Evolutionary conservation across 2,113 vertebrate genomes (phyloP).

Genomic region (Laticauda laticaudata): DNA sequence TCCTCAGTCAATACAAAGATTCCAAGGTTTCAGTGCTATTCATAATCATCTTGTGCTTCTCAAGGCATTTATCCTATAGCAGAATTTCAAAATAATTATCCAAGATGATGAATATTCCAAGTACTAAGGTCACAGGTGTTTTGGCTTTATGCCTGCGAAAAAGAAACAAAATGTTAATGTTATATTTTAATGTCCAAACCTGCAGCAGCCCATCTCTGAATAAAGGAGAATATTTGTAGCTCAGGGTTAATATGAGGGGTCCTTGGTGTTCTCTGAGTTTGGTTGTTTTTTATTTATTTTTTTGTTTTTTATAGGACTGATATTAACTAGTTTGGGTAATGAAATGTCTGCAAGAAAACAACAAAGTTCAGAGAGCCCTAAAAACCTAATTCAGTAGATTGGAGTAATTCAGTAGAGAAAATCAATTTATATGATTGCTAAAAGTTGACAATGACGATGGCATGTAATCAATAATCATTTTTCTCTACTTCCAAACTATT

Average conservation of each 20-base stretch:
- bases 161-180: slow-evolving; percentile 56
- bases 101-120: slow-evolving; percentile 27
- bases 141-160: slow-evolving; percentile 64
- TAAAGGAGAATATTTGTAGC: background rate
- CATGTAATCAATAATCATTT: background rate
- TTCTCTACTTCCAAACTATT: background rate
- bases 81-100: slow-evolving; percentile 44
- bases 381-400: background rate
- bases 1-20: slow-evolving; percentile 46
- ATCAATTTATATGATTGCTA: background rate
- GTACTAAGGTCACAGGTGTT: slow-evolving; percentile 49
- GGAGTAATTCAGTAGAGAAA: background rate
- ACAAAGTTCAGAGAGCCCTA: background rate
- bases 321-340: background rate
- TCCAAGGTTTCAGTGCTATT: slow-evolving; percentile 31
- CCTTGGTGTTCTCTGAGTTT: background rate
- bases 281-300: background rate
- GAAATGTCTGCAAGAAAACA: background rate
- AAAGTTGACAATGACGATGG: background rate
- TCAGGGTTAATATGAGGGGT: background rate
- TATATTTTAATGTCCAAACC: slow-evolving; percentile 9
- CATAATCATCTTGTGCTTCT: slow-evolving; percentile 64
- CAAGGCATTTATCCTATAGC: slow-evolving; percentile 35
- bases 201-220: too few relatives aligned
- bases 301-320: background rate